Conservation (phyloP, 2,888 invertebrate genomes). For the Chloromyia formosa region DNA sequence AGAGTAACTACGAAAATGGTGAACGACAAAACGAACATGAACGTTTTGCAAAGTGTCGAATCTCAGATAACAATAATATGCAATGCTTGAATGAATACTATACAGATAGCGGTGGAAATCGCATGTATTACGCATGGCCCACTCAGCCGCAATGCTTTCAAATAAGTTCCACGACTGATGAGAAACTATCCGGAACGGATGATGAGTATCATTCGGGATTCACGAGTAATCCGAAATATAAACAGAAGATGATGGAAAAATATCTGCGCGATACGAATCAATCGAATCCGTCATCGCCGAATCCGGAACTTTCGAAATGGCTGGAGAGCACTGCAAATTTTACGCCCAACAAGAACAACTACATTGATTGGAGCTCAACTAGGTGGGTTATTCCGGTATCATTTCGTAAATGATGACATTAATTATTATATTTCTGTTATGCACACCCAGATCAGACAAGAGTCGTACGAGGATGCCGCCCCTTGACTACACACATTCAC, state of each 20-base stretch:
- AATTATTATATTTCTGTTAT: neutral
- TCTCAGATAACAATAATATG: neutral
- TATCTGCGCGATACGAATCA: constrained; percentile 64
- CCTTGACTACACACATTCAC: constrained; percentile 39
- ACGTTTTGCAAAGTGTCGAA: constrained; percentile 7
- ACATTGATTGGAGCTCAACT: constrained; percentile 70
- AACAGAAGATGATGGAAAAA: constrained; percentile 70
- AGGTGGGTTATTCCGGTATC: constrained; percentile 52
- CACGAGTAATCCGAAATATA: constrained; percentile 64
- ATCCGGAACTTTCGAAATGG: constrained; percentile 77
- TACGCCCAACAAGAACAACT: constrained; percentile 76
- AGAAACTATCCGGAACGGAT: constrained; percentile 48
- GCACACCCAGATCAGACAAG: constrained; percentile 44
- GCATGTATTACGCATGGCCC: constrained; percentile 56
- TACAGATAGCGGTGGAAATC: neutral
- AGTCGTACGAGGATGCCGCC: constrained; percentile 46
- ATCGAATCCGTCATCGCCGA: constrained; percentile 57
- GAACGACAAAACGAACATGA: constrained; percentile 45
- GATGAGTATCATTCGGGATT: constrained; percentile 48
- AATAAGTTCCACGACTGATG: constrained; percentile 63
- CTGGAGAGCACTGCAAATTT: constrained; percentile 78
- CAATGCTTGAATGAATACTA: constrained; percentile 41
- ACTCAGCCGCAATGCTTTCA: constrained; percentile 60
- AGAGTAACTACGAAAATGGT: constrained; percentile 46
- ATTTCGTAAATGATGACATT: neutral